Base-by-base conservation (phyloP, 2,113 vertebrate genomes). In the Gasterosteus nipponicus region DNA sequence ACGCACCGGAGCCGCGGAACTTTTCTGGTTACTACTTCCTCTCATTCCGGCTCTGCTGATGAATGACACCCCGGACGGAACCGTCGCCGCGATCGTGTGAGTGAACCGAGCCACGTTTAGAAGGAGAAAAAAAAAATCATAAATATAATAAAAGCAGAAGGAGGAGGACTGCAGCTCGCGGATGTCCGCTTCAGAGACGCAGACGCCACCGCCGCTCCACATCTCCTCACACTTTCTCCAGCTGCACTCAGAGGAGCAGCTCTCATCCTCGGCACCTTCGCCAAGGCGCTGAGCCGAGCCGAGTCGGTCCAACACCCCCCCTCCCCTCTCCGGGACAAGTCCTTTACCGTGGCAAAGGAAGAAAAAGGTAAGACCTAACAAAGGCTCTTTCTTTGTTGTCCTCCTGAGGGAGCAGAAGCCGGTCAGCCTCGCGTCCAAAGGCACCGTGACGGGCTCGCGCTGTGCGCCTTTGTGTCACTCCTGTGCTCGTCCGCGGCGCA, bases 361-460 rank as follows among this genome's bases (percentile, higher is more conserved):
- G 49, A 49, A 46, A 63, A 78, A 92, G 91, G 93, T 93, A 92
- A 91, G 92, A 75, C n/a, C 65, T 57, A 1, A 38, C 57, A 26
- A 26, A 26, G 35, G 19, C 41, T 70, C 42, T 10, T 74, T 53
- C 4, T 75, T 46, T 41, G 2, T 8, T 19, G 4, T 38, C 35
- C 35, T 29, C 14, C 15, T 15, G 44, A 26, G 22, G 22, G 22
- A 42, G 31, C 22, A 18, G 62, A 59, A 69, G 73, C 80, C 63
- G 69, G 68, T 41, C 39, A 33, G 47, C 16, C 69, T 80, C 61
- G 22, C 60, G 18, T 69, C 11, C 67, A 7, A 5, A 66, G 51
- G 56, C 57, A 69, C 0, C 51, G 57, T 41, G 54, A 16, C 42
- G 16, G 57, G 75, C 61, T 64, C 70, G 41, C 39, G 35, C 39